These are phyloP conservation scores for Caenorhabditis tropicalis DNA, from an alignment of 1,140 invertebrate species.

Conservation along the genomic window DNA sequence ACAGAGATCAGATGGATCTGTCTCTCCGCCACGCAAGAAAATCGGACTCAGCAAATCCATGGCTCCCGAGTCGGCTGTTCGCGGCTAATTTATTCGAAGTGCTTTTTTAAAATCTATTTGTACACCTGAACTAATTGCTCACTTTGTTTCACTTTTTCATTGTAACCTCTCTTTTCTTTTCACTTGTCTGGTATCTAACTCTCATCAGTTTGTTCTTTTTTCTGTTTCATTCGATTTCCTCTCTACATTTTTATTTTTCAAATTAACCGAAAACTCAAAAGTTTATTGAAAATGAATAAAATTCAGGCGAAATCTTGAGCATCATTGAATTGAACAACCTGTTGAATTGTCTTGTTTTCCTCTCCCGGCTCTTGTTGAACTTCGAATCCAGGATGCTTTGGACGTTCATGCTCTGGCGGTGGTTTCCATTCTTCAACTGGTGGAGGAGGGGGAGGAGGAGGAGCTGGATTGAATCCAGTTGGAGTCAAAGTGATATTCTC, in stretches of 20 bases:
- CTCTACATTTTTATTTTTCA: background rate
- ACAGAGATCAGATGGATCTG: background rate
- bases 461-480: background rate
- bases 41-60: slow-evolving; percentile 21
- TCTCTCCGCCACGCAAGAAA: slow-evolving; percentile 19
- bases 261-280: background rate
- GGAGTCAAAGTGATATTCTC: background rate
- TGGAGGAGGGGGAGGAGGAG: background rate
- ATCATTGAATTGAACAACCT: background rate
- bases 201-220: background rate
- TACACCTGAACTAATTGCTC: slow-evolving; percentile 37
- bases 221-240: background rate
- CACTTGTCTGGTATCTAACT: slow-evolving; percentile 16
- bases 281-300: background rate
- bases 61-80: background rate
- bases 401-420: background rate
- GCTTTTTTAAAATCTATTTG: background rate
- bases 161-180: too few relatives aligned
- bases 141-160: slow-evolving; percentile 20
- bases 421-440: background rate
- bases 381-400: slow-evolving; percentile 13
- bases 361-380: background rate
- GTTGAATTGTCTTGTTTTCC: slow-evolving; percentile 16
- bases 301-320: background rate
- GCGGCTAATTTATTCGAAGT: background rate